Evolutionary conservation across 2,797 vertebrate genomes (phyloP).

Genomic region (Argentina silus): DNA sequence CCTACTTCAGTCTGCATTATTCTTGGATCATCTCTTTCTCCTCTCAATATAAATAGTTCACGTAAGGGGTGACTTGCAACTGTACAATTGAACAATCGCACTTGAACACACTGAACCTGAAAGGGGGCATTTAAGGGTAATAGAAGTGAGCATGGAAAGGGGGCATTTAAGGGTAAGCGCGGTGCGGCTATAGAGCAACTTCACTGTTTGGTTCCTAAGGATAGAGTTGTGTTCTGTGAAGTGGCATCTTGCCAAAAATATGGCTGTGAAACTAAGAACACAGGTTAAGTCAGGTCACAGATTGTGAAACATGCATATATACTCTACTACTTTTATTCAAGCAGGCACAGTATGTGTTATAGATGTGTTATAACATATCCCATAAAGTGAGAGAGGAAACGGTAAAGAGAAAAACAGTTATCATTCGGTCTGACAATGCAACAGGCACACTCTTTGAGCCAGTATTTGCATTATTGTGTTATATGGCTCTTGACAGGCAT

Average conservation of each 20-base stretch:
- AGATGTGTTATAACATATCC: not conserved
- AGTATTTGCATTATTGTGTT: too few relatives aligned
- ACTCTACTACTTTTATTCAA: not conserved
- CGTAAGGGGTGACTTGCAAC: not conserved
- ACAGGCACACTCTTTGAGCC: too few relatives aligned
- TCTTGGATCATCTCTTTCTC: too few relatives aligned
- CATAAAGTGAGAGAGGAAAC: not conserved
- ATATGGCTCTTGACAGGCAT: too few relatives aligned
- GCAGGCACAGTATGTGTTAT: not conserved
- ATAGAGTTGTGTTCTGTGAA: not conserved
- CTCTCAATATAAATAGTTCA: too few relatives aligned
- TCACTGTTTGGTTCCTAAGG: not conserved
- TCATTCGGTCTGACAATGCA: not conserved
- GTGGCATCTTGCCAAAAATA: slow-evolving; percentile 16
- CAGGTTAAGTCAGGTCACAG: not conserved
- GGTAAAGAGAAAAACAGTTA: not conserved
- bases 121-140: slow-evolving; percentile 16
- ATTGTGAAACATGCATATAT: not conserved
- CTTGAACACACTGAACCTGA: not conserved
- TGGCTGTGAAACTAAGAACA: not conserved
- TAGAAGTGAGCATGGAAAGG: too few relatives aligned
- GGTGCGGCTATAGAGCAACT: not conserved
- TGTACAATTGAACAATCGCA: not conserved
- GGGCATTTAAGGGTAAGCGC: slow-evolving; percentile 18
- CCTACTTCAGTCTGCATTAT: too few relatives aligned